phyloP scores from a whole-genome alignment of 2,113 vertebrate species.

The Channa maculata region DNA sequence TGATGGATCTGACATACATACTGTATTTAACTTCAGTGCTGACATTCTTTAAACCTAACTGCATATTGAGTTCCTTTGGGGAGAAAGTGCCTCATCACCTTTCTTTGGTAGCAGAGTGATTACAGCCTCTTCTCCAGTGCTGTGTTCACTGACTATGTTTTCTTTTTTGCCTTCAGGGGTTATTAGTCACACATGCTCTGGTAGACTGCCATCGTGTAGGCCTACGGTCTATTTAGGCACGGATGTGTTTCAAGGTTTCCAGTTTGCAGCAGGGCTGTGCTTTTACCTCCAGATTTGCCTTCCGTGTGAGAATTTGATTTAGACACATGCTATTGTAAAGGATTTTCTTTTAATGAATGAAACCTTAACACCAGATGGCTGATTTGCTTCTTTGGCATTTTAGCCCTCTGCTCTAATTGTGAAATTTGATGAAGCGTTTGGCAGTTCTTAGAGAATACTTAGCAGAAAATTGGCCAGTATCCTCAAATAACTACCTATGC shows the following conservation, averaged over 20 bases:
- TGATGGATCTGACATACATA: no score
- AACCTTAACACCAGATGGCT: not conserved
- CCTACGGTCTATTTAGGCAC: conserved; percentile 36
- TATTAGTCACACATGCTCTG: conserved; percentile 47
- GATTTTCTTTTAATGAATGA: not conserved
- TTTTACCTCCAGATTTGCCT: conserved; percentile 14
- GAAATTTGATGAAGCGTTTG: not conserved
- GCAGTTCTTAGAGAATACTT: not conserved
- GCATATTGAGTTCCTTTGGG: not conserved
- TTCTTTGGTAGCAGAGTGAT: not conserved
- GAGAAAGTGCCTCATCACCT: conserved; percentile 6
- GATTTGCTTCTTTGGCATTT: conserved; percentile 5
- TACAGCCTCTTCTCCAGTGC: not conserved
- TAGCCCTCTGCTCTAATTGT: not conserved
- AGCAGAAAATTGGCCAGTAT: no score
- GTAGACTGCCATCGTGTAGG: conserved; percentile 20
- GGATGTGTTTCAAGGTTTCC: conserved; percentile 14
- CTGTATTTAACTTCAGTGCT: not conserved
- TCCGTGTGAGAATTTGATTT: conserved; percentile 11
- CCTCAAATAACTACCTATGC: no score
- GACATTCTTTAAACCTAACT: not conserved
- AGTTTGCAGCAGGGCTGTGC: conserved; percentile 16
- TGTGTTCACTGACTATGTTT: conserved; percentile 23
- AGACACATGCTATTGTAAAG: not conserved
- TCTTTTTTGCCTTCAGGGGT: conserved; percentile 17